A percentile compares a stretch with the other conserved stretches of the same genome.
phyloP scores from a whole-genome alignment of 1,140 invertebrate species.

The Trachymyrmex septentrionalis region DNA sequence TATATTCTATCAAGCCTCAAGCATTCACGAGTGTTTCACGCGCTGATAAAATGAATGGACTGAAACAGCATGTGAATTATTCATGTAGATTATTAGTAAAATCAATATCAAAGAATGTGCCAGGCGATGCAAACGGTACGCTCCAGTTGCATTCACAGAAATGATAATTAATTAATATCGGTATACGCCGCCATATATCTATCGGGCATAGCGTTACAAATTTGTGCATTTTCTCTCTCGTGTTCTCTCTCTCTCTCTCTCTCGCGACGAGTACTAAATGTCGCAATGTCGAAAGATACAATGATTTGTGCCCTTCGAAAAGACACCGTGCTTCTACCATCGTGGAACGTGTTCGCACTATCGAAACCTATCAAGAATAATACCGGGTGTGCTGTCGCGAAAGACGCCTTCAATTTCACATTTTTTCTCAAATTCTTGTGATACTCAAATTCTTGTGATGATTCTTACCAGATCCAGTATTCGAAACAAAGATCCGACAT shows the following conservation, averaged over 20 bases:
- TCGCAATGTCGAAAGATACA: neutral
- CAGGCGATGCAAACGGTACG: slow-evolving; percentile 21
- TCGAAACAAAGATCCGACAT: neutral
- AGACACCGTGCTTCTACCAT: neutral
- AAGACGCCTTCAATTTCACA: neutral
- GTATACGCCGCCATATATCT: slow-evolving; percentile 42
- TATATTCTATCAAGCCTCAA: slow-evolving; percentile 3
- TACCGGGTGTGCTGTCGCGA: slow-evolving; percentile 1
- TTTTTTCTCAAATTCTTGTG: neutral
- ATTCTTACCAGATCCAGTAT: no score
- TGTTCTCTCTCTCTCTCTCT: neutral
- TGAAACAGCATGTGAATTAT: neutral
- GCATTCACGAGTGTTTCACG: slow-evolving; percentile 5
- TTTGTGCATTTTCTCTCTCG: neutral
- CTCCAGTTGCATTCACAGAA: slow-evolving; percentile 46
- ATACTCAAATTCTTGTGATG: neutral
- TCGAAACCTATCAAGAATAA: neutral
- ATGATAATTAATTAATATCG: slow-evolving; percentile 53
- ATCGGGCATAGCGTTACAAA: slow-evolving; percentile 18
- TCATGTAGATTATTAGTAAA: slow-evolving; percentile 47
- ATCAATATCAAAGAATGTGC: slow-evolving; percentile 26
- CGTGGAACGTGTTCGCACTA: slow-evolving; percentile 14
- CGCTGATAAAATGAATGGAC: slow-evolving; percentile 35
- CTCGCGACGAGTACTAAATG: neutral
- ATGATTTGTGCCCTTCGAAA: slow-evolving; percentile 33